Evolutionary conservation across 2,888 invertebrate genomes (phyloP), one percentile per base, ranked within the genome.

Genomic region (Bruchidius siliquastri): DNA sequence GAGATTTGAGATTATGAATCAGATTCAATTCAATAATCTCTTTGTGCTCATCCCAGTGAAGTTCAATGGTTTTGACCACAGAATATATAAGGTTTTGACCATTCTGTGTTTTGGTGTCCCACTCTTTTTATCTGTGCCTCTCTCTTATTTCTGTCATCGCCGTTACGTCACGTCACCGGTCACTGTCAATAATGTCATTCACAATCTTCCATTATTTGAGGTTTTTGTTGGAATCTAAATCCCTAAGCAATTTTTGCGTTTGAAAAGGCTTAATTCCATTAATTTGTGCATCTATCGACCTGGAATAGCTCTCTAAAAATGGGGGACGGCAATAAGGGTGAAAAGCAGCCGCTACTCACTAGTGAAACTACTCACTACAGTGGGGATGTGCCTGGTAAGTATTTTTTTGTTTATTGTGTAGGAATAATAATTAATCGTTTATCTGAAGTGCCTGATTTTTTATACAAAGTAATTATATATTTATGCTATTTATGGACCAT

Each of bases 301-400:
- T 49, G 49, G 49, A 49, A 49, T 68, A 68, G 68, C 21, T 22
- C 22, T 68, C 22, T 22, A 68, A 13, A 6, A 18, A 81, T 82
- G 80, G 81, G 80, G 26, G 80, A 80, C 74, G 77, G 74, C 30
- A 79, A 77, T 71, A 79, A 80, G 70, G 78, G 76, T 67, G 83
- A 82, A 77, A 81, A 79, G 73, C 81, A 82, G 75, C 81, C 82
- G n/a, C 81, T 83, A 72, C 75, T 83, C 22, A 76, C 76, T 49
- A 79, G 77, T 22, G 82, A 82, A 73, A 76, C 72, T 30, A 78
- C 79, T 72, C 77, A 76, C 21, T 81, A 82, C 71, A 81, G 79
- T 75, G 80, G 80, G 2, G 81, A 80, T 69, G 74, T 77, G 71
- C 72, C 78, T 76, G 82, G 83, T 83, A 74, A 78, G 77, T 67